Evolutionary conservation across 1,140 invertebrate genomes (phyloP).

Genomic region (Leptoteleia sp.): DNA sequence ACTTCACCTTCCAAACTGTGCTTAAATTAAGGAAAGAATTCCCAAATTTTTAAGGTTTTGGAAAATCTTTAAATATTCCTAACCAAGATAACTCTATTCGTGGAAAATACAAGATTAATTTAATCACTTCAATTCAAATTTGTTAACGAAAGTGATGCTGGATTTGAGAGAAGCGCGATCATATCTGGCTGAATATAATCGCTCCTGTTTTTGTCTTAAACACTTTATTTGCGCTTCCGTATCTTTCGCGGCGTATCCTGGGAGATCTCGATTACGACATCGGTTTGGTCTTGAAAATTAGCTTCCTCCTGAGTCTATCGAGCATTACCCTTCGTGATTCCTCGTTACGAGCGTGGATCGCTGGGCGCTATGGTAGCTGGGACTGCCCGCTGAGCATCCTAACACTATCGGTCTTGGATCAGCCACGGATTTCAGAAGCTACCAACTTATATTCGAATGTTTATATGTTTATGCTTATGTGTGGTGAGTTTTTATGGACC

Average conservation of each 20-base stretch:
- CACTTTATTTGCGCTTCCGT: conserved; percentile 47
- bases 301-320: conserved; percentile 49
- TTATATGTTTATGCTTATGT: conserved; percentile 75
- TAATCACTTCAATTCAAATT: too few relatives aligned
- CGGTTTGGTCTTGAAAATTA: conserved; percentile 60
- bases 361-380: too few relatives aligned
- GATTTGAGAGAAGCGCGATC: too few relatives aligned
- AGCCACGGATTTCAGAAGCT: conserved; percentile 80
- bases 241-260: conserved; percentile 34
- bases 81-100: too few relatives aligned
- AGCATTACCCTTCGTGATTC: conserved; percentile 66
- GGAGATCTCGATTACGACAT: conserved; percentile 49
- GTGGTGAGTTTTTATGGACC: conserved; percentile 76
- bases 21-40: too few relatives aligned
- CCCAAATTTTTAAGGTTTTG: too few relatives aligned
- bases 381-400: too few relatives aligned
- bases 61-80: too few relatives aligned
- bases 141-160: too few relatives aligned
- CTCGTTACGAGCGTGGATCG: conserved; percentile 75
- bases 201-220: conserved; percentile 23
- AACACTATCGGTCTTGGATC: conserved; percentile 78
- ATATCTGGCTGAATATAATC: conserved; percentile 1
- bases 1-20: too few relatives aligned
- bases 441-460: conserved; percentile 76
- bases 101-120: too few relatives aligned